Conservation (phyloP, 2,113 vertebrate genomes). For the Psilopsiagon aurifrons region DNA sequence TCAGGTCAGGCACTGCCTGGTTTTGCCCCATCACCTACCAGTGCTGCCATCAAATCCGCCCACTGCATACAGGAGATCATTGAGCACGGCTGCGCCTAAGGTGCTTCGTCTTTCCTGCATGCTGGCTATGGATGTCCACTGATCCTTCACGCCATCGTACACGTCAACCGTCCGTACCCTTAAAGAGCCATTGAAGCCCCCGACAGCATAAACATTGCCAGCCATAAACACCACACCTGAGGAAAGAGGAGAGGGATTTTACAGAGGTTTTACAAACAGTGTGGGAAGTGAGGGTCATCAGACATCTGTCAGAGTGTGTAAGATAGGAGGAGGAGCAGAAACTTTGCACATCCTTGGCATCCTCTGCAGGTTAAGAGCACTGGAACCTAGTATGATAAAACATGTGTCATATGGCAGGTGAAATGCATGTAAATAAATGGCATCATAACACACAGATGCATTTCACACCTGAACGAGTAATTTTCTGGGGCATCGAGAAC, state of each 20-base stretch:
- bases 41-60: constrained; percentile 96
- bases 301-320: accelerated
- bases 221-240: constrained; percentile 93
- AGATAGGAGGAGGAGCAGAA: neutral
- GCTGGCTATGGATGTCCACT: constrained; percentile 90
- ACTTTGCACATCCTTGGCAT: accelerated
- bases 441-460: neutral
- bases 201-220: constrained; percentile 89
- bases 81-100: constrained; percentile 88
- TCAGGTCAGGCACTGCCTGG: neutral
- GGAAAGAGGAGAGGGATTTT: neutral
- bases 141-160: constrained; percentile 88
- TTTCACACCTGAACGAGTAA: neutral
- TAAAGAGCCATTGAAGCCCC: constrained; percentile 92
- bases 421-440: neutral
- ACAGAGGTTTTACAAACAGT: neutral
- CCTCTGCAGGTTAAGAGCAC: neutral
- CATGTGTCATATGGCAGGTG: neutral
- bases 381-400: neutral
- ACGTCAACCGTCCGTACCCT: constrained; percentile 91
- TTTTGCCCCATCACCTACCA: constrained; percentile 72
- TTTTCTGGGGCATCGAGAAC: neutral
- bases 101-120: constrained; percentile 97
- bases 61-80: constrained; percentile 91
- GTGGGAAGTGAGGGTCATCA: accelerated